phyloP scores from a whole-genome alignment of 1,140 invertebrate species.

The Lordiphosa stackelbergi region DNA sequence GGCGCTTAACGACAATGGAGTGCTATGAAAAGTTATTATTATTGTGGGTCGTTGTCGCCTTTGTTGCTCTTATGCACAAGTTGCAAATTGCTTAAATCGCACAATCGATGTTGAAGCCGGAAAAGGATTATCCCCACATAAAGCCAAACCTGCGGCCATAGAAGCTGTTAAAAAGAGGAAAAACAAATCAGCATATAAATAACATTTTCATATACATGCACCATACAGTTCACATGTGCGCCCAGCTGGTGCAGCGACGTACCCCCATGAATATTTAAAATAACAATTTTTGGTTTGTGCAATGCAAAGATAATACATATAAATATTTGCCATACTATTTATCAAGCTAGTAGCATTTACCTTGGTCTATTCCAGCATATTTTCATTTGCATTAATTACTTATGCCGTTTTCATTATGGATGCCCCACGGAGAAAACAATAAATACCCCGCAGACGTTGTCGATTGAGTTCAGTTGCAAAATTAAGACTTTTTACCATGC shows the following conservation, averaged over 20 bases:
- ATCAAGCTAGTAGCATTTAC: neutral
- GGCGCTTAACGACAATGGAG: constrained; percentile 45
- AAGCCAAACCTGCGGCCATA: constrained; percentile 3
- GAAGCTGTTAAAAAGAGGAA: constrained; percentile 9
- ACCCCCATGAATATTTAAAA: no score
- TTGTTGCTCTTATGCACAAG: constrained; percentile 22
- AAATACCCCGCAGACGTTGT: neutral
- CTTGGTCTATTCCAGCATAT: constrained; percentile 1
- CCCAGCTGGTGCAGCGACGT: neutral
- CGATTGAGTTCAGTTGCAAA: neutral
- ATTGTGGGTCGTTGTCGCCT: constrained; percentile 39
- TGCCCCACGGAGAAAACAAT: neutral
- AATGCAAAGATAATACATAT: no score
- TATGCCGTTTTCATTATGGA: neutral
- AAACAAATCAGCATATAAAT: constrained; percentile 49
- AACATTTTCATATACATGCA: constrained; percentile 23
- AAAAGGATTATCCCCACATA: constrained; percentile 39
- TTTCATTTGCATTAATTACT: neutral
- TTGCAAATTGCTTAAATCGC: constrained; percentile 61
- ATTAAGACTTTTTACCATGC: no score
- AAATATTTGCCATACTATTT: no score
- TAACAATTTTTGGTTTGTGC: no score
- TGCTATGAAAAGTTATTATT: constrained; percentile 68
- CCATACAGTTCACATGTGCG: constrained; percentile 14
- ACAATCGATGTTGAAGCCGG: constrained; percentile 31